Percentiles rank a stretch among this genome's conserved stretches.
Evolutionary conservation across 2,888 invertebrate genomes (phyloP).

Genomic region (Galeruca laticollis): DNA sequence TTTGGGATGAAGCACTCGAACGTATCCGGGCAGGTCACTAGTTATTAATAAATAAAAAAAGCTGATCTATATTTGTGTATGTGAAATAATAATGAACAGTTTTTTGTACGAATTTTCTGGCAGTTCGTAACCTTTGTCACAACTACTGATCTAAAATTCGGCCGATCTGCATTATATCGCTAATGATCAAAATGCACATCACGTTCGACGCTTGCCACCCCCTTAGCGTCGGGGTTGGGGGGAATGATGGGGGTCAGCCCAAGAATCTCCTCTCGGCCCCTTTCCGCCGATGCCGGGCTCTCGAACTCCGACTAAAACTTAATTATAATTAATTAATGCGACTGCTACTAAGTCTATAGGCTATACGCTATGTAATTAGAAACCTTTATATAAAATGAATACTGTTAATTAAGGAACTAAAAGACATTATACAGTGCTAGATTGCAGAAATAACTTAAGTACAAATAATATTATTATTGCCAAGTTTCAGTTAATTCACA

Average conservation of each 20-base stretch:
- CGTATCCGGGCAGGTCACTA: too few species aligned
- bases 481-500: slow-evolving; percentile 49
- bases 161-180: slow-evolving; percentile 64
- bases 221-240: slow-evolving; percentile 7
- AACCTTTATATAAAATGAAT: slow-evolving; percentile 74
- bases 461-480: slow-evolving; percentile 62
- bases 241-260: slow-evolving; percentile 19
- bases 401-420: slow-evolving; percentile 72
- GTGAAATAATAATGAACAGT: not conserved
- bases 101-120: not conserved
- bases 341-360: slow-evolving; percentile 68
- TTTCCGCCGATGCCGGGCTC: slow-evolving; percentile 63
- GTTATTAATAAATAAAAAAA: too few species aligned
- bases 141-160: slow-evolving; percentile 52
- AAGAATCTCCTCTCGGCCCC: slow-evolving; percentile 57
- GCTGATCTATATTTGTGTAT: too few species aligned
- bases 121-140: not conserved
- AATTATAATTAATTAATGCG: slow-evolving; percentile 78
- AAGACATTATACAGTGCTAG: slow-evolving; percentile 69
- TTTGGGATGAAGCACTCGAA: too few species aligned
- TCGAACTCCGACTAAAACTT: slow-evolving; percentile 77
- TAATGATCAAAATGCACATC: slow-evolving; percentile 66
- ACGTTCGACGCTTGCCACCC: slow-evolving; percentile 62
- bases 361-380: slow-evolving; percentile 71
- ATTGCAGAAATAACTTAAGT: slow-evolving; percentile 66